Conservation (phyloP, 2,888 invertebrate species). For the Sthenelais limicola region DNA sequence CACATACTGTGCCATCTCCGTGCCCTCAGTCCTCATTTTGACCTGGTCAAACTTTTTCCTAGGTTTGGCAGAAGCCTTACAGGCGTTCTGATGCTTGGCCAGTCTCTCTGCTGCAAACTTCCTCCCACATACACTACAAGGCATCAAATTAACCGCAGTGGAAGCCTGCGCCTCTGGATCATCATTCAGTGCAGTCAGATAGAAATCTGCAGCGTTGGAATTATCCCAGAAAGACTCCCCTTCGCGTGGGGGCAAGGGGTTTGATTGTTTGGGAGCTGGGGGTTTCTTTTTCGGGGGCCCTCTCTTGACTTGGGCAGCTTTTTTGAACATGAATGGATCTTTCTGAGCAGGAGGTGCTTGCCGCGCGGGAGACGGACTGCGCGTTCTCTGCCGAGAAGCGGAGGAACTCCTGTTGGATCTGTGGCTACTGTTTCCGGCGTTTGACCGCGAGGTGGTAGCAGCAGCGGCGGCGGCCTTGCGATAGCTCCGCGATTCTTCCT, state of each 20-base stretch:
- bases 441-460: not conserved
- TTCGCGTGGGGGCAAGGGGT: too few species aligned
- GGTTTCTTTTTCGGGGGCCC: too few species aligned
- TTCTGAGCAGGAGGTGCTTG: not conserved
- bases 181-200: not conserved
- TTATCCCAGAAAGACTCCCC: slow-evolving; percentile 11
- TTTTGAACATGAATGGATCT: too few species aligned
- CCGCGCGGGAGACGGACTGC: slow-evolving; percentile 1
- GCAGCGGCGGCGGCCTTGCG: slow-evolving; percentile 13
- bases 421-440: too few species aligned
- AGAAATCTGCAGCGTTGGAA: slow-evolving; percentile 13
- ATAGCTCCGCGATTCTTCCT: slow-evolving; percentile 10
- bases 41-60: slow-evolving; percentile 67
- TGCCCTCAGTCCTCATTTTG: slow-evolving; percentile 79
- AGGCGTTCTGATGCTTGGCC: slow-evolving; percentile 63
- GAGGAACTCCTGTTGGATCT: too few species aligned
- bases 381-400: not conserved
- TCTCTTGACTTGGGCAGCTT: too few species aligned
- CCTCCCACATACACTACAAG: slow-evolving; percentile 85
- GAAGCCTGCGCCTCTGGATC: slow-evolving; percentile 8
- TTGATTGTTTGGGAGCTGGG: not conserved
- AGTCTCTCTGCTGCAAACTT: slow-evolving; percentile 85
- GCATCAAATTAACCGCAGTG: slow-evolving; percentile 70
- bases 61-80: slow-evolving; percentile 55
- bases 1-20: slow-evolving; percentile 87